A percentile compares a stretch with the other conserved stretches of the same genome.
phyloP scores from a whole-genome alignment of 2,797 vertebrate genomes.

The Thamnophis elegans region DNA sequence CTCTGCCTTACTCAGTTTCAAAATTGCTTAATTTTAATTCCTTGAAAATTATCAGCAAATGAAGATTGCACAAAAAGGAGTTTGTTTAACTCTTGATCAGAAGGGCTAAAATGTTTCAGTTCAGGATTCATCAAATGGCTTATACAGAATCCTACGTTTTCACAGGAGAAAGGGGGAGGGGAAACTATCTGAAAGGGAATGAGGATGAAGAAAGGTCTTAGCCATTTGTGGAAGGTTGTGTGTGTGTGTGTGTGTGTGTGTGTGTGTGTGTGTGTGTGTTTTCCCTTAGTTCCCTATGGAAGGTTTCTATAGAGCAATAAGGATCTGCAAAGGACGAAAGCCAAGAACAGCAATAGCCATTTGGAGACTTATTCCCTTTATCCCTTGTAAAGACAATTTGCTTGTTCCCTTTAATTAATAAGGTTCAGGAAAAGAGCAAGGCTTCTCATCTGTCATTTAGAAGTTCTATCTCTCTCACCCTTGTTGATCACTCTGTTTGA shows the following conservation, averaged over 20 bases:
- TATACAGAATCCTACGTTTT: not conserved
- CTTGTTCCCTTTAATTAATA: not conserved
- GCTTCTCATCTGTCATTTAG: not conserved
- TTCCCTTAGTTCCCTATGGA: not conserved
- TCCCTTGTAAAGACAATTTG: not conserved
- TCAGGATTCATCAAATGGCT: not conserved
- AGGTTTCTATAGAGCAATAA: not conserved
- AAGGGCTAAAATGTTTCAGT: not conserved
- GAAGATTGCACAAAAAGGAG: not conserved
- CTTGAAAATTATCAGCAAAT: not conserved
- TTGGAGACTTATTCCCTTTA: not conserved
- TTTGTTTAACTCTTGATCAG: not conserved
- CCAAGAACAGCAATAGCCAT: not conserved
- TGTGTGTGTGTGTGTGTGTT: not conserved
- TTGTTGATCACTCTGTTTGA: not conserved
- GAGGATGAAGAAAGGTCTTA: not conserved
- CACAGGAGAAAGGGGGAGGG: not conserved
- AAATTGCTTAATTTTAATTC: not conserved
- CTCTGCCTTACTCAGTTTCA: not conserved
- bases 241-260: not conserved
- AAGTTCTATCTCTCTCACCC: not conserved
- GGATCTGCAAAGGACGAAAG: not conserved
- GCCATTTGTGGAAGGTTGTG: not conserved
- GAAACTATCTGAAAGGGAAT: not conserved
- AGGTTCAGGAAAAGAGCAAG: not conserved